Percentiles rank a stretch among this genome's conserved stretches.
Evolutionary conservation across 2,888 invertebrate species (phyloP).

Genomic region (Lasioglossum calceatum): DNA sequence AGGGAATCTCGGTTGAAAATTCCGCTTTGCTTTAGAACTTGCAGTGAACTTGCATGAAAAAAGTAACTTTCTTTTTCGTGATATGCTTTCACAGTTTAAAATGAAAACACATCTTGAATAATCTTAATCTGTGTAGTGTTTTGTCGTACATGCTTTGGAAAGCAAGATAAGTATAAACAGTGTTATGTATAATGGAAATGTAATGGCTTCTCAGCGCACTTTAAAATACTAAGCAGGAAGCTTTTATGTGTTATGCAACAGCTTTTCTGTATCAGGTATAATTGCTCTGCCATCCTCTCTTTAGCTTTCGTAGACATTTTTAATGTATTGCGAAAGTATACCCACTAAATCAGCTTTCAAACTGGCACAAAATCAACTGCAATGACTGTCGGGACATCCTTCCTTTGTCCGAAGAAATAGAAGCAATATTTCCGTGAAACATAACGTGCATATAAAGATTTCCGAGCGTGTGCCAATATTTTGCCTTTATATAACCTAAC

Average conservation of each 20-base stretch:
- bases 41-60: not conserved
- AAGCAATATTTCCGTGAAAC: not conserved
- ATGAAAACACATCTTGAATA: not conserved
- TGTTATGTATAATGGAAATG: not conserved
- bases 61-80: not conserved
- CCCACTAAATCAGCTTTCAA: not conserved
- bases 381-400: not conserved
- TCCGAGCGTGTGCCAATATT: not conserved
- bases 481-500: not conserved
- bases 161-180: not conserved
- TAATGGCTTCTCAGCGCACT: not conserved
- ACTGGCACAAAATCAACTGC: constrained; percentile 8
- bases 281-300: not conserved
- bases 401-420: not conserved
- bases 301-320: not conserved
- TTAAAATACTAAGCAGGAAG: not conserved
- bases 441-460: not conserved
- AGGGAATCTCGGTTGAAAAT: not conserved
- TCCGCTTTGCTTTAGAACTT: not conserved
- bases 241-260: not conserved
- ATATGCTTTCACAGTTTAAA: not conserved
- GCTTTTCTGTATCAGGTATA: not conserved
- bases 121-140: not conserved
- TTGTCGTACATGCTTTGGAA: not conserved
- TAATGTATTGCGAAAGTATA: not conserved